Evolutionary conservation across 1,140 invertebrate species (phyloP).

Genomic region (Vanessa atalanta): DNA sequence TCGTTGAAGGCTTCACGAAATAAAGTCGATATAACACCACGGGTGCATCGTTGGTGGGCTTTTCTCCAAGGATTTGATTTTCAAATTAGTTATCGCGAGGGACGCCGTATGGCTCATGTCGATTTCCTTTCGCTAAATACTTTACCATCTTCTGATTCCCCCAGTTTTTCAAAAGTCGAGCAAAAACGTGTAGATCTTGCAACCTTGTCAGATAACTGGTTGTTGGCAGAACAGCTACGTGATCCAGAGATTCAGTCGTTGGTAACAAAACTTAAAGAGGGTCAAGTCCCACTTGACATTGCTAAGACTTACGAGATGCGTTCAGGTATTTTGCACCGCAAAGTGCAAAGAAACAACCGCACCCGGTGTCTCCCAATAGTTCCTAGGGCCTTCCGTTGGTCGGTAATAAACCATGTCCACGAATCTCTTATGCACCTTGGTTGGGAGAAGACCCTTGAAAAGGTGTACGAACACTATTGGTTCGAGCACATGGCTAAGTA

Average conservation of each 20-base stretch:
- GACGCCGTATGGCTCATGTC: conserved; percentile 37
- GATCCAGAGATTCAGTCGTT: conserved; percentile 21
- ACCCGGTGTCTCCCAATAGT: conserved; percentile 11
- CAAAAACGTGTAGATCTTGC: conserved; percentile 21
- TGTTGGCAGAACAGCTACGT: conserved; percentile 35
- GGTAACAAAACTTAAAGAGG: conserved; percentile 8
- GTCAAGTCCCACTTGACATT: conserved; percentile 12
- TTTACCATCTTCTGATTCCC: conserved; percentile 14
- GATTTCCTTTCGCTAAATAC: conserved; percentile 39
- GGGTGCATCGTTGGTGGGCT: conserved; percentile 11
- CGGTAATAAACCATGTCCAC: conserved; percentile 56
- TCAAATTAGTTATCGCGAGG: neutral
- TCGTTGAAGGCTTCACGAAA: conserved; percentile 4
- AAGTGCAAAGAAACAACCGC: conserved; percentile 31
- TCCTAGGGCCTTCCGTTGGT: conserved; percentile 15
- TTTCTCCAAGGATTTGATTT: conserved; percentile 7
- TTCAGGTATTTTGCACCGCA: conserved; percentile 35
- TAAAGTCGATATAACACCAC: conserved; percentile 8
- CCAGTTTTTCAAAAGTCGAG: conserved; percentile 36
- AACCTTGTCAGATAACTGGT: conserved; percentile 21
- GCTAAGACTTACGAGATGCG: conserved; percentile 38
- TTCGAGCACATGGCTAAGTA: conserved; percentile 38
- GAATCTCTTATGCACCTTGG: conserved; percentile 45
- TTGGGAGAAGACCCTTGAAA: conserved; percentile 45
- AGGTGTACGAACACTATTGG: conserved; percentile 42